Evolutionary conservation across 1,140 invertebrate genomes (phyloP), one percentile per base, ranked within the genome.

Genomic region (Rhagoletis pomonella): DNA sequence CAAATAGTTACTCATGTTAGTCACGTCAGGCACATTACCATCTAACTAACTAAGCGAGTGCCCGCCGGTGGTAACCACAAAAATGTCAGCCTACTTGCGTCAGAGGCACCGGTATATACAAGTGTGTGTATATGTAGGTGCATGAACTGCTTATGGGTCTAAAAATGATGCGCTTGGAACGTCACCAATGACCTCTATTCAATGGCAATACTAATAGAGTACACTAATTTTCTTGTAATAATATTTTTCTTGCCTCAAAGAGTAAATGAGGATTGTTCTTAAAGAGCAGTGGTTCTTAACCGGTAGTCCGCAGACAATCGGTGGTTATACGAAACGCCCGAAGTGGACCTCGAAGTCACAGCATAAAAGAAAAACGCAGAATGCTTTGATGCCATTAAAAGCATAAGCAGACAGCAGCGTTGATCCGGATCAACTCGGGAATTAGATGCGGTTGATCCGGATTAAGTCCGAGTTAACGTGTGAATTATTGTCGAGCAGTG

Each of bases 1-100:
- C 4, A 55, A 58, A 81, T n/a, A 50, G 42, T 81, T 81, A 9
- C 73, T 12, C 17, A 81, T 81, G 44, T 81, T 17, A 81, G 73
- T 81, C 73, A 81, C 73, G 73, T 81, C 73, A 55, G 5, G 6
- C n/a, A 81, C 19, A 81, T 19, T 58, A 17, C 67, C 67, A 47
- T 42, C 42, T n/a, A 42, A 73, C 39, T 44, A 73, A 73, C 67
- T 14, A 17, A 12, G 64, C 0, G 29, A 67, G 3, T 19, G 67
- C 12, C 42, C 17, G 67, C 42, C 10, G 12, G 2, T 19, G 12
- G 50, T 5, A 69, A 4, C 42, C 67, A 44, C 67, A 69, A 69
- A 47, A 69, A 17, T 69, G 42, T 55, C 50, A 55, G 50, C 39
- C 10, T 12, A 17, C 39, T 44, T 14, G 10, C 5, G 67, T 47